A percentile compares a stretch with the other conserved stretches of the same genome.
phyloP scores from a whole-genome alignment of 2,797 vertebrate genomes.

The Bucorvus abyssinicus region DNA sequence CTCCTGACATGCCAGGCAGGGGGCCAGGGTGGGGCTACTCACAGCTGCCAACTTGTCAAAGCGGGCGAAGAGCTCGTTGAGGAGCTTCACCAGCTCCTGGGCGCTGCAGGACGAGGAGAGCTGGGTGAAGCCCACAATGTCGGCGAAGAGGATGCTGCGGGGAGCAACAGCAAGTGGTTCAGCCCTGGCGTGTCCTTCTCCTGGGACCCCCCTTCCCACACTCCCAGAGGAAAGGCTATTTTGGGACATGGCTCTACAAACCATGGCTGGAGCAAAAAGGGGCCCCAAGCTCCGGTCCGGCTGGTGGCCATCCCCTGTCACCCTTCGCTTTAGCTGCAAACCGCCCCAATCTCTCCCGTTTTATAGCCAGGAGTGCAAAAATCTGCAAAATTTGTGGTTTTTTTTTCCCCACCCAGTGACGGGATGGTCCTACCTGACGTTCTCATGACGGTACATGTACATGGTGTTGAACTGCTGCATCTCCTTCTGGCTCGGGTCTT shows the following conservation, averaged over 20 bases:
- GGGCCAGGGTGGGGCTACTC: conserved; percentile 60
- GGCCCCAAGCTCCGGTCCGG: background rate
- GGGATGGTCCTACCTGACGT: conserved; percentile 84
- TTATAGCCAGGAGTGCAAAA: background rate
- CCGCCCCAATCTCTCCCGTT: background rate
- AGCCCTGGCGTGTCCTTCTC: rapidly evolving
- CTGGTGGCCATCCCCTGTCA: background rate
- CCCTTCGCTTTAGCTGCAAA: background rate
- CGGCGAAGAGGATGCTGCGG: conserved; percentile 92
- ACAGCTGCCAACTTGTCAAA: conserved; percentile 94
- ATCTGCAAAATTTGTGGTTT: no score
- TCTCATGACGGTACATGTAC: conserved; percentile 99
- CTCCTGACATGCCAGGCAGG: background rate
- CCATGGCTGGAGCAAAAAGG: background rate
- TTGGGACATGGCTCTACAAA: background rate
- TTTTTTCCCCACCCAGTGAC: background rate
- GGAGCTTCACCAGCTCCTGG: conserved; percentile 93
- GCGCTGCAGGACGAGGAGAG: conserved; percentile 91
- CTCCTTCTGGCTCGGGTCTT: conserved; percentile 87
- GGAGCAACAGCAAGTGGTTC: background rate
- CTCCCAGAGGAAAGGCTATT: background rate
- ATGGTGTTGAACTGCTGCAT: conserved; percentile 97
- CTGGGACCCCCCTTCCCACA: no score
- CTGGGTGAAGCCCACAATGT: conserved; percentile 96
- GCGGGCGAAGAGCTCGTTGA: conserved; percentile 93